phyloP scores from a whole-genome alignment of 2,888 invertebrate species.

The Willowsia nigromaculata region DNA sequence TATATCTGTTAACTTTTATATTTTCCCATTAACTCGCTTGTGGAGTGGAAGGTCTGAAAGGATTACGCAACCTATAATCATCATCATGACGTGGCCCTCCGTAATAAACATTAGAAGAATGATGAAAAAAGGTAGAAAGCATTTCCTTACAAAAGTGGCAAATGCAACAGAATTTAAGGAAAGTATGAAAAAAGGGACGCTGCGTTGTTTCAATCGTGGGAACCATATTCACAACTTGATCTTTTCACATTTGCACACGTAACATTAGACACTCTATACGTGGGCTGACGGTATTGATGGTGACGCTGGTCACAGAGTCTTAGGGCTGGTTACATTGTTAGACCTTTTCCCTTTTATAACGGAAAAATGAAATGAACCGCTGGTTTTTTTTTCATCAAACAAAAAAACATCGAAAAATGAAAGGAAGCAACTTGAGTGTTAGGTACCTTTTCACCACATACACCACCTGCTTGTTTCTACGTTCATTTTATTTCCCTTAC shows the following conservation, averaged over 20 bases:
- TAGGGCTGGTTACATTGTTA: background rate
- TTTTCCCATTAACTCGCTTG: background rate
- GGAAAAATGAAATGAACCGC: constrained; percentile 27
- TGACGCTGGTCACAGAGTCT: constrained; percentile 21
- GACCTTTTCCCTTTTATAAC: background rate
- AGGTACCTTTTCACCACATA: background rate
- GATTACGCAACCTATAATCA: background rate
- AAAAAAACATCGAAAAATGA: background rate
- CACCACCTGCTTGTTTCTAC: background rate
- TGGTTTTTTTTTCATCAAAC: background rate
- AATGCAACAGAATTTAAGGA: background rate
- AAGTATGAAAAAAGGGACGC: background rate
- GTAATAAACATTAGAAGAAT: background rate
- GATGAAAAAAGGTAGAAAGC: background rate
- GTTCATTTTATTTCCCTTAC: background rate
- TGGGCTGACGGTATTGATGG: background rate
- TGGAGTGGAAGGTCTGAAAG: background rate
- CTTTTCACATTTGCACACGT: constrained; percentile 42
- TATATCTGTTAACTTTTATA: background rate
- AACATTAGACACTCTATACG: constrained; percentile 19
- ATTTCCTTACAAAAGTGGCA: background rate
- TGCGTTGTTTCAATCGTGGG: constrained; percentile 52
- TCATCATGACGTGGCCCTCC: background rate
- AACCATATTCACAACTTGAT: constrained; percentile 63
- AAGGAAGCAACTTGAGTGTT: background rate